Evolutionary conservation across 2,797 vertebrate genomes (phyloP).

Genomic region (Squalus acanthias): DNA sequence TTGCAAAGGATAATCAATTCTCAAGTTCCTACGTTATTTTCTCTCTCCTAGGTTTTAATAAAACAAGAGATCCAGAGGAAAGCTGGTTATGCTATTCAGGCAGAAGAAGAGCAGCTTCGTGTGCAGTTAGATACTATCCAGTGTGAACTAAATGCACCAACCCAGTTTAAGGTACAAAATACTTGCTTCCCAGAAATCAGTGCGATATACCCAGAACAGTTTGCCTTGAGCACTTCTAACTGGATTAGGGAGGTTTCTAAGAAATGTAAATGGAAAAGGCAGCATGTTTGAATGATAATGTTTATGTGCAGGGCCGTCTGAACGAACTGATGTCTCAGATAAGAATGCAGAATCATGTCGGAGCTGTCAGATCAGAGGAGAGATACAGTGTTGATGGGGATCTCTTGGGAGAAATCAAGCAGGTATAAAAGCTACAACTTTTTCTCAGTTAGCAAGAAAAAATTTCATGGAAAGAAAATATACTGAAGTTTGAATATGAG

Average conservation of each 20-base stretch:
- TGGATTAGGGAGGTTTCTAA: not conserved
- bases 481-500: not conserved
- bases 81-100: conserved; percentile 92
- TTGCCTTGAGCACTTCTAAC: not conserved
- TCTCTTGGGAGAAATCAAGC: conserved; percentile 88
- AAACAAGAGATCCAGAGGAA: conserved; percentile 98
- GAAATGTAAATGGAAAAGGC: not conserved
- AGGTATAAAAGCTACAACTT: conserved; percentile 57
- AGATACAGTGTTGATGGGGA: conserved; percentile 85
- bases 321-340: conserved; percentile 98
- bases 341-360: conserved; percentile 97
- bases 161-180: conserved; percentile 82
- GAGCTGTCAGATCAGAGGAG: conserved; percentile 84
- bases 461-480: not conserved
- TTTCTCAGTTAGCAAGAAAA: not conserved
- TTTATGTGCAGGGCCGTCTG: conserved; percentile 75
- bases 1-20: not conserved
- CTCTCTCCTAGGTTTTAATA: conserved; percentile 74
- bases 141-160: conserved; percentile 92
- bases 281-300: not conserved
- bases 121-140: conserved; percentile 96
- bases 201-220: not conserved
- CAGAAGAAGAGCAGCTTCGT: conserved; percentile 92
- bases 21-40: not conserved
- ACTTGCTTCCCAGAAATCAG: not conserved